phyloP scores from a whole-genome alignment of 2,113 vertebrate genomes.

The Poecile atricapillus region DNA sequence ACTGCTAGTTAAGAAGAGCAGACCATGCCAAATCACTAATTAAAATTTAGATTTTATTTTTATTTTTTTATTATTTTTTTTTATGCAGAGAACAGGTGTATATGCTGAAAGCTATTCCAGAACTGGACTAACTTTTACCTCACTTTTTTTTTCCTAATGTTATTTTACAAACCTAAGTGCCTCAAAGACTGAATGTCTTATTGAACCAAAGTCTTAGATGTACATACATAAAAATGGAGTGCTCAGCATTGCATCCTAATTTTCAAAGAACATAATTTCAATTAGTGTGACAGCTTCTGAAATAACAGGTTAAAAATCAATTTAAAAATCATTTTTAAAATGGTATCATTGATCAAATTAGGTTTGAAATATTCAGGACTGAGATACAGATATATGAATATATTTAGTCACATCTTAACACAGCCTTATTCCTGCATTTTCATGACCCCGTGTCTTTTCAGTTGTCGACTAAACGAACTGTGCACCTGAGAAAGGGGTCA shows the following conservation, averaged over 20 bases:
- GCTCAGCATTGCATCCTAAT: neutral
- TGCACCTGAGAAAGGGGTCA: neutral
- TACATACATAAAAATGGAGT: neutral
- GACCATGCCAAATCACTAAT: conserved; percentile 70
- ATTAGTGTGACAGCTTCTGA: neutral
- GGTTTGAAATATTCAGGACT: neutral
- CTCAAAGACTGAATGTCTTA: neutral
- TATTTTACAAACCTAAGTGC: neutral
- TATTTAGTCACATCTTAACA: neutral
- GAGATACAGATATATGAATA: neutral
- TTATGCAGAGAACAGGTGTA: conserved; percentile 40
- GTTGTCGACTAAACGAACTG: neutral
- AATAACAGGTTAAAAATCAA: neutral
- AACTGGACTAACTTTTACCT: neutral
- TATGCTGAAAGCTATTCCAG: conserved; percentile 5
- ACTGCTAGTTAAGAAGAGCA: conserved; percentile 61
- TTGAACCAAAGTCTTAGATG: neutral
- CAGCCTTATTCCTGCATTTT: neutral
- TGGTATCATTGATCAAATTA: neutral
- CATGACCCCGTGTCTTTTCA: neutral
- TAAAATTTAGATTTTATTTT: conserved; percentile 43
- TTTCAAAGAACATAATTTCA: neutral
- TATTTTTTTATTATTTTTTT: too few relatives aligned
- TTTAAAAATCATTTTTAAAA: neutral
- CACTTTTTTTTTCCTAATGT: neutral